These are phyloP conservation scores for Nesometra sesokonis DNA, from an alignment of 35 echinoderm and acorn worm genomes.

Conservation along the genomic window DNA sequence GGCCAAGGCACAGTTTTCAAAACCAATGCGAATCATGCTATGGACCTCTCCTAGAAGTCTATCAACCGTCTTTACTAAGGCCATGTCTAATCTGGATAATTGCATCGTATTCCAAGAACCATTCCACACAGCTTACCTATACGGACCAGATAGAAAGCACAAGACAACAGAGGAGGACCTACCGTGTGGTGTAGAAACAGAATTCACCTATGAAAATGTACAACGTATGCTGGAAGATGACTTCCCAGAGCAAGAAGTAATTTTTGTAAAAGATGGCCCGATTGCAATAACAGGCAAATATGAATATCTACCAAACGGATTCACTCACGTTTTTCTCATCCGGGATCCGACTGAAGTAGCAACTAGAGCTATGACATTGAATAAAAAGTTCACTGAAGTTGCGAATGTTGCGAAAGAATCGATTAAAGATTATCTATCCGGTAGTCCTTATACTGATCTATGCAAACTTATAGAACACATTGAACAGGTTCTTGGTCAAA, in stretches of 20 bases:
- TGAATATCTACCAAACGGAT: conserved; percentile 59
- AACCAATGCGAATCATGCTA: conserved; percentile 44
- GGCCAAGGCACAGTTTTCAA: background rate
- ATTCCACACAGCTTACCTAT: conserved; percentile 39
- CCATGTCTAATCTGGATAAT: conserved; percentile 16
- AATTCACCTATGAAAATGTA: conserved; percentile 31
- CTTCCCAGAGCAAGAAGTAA: conserved; percentile 35
- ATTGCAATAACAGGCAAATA: conserved; percentile 25
- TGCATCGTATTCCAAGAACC: conserved; percentile 58
- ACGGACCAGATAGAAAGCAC: conserved; percentile 42
- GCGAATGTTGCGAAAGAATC: background rate
- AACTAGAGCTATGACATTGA: background rate
- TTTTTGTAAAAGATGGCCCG: conserved; percentile 52
- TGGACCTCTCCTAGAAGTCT: conserved; percentile 55
- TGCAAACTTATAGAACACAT: background rate
- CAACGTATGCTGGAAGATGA: conserved; percentile 53
- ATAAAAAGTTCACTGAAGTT: background rate
- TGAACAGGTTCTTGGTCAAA: background rate
- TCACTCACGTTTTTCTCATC: conserved; percentile 66
- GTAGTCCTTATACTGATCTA: background rate
- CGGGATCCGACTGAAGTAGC: conserved; percentile 19
- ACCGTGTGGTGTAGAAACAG: conserved; percentile 4
- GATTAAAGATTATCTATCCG: background rate
- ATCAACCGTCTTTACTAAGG: conserved; percentile 44
- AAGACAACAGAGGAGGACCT: background rate